Conservation (phyloP, 2,797 vertebrate genomes). For the Cercopithecus neglectus region DNA sequence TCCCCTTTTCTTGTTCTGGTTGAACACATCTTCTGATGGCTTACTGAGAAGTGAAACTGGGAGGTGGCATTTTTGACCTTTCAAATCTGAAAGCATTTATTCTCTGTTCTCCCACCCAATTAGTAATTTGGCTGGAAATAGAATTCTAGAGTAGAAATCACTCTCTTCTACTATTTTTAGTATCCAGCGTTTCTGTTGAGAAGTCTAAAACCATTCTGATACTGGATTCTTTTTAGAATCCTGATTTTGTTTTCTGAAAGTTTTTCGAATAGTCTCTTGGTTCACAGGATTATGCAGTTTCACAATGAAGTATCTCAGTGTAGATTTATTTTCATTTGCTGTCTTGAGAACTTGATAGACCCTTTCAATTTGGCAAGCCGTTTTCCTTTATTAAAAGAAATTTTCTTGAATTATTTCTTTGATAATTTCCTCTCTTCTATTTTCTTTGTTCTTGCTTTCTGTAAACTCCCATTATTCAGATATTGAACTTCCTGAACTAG, state of each 20-base stretch:
- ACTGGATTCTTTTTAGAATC: conserved; percentile 8
- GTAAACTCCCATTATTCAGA: neutral
- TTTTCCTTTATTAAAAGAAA: conserved; percentile 5
- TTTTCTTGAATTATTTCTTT: conserved; percentile 54
- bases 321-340: neutral
- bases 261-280: neutral
- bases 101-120: neutral
- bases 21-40: neutral
- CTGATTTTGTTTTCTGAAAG: neutral
- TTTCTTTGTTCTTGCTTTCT: conserved; percentile 40
- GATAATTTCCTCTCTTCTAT: neutral
- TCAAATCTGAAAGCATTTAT: neutral
- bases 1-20: neutral
- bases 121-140: neutral
- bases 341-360: neutral
- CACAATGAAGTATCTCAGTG: neutral
- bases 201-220: neutral
- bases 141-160: neutral
- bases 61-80: neutral
- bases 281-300: neutral
- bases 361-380: neutral
- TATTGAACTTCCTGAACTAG: neutral
- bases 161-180: neutral
- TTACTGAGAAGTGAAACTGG: neutral
- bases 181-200: neutral